Base-by-base conservation (phyloP, 2,888 invertebrate genomes). In the Hypomecis atomaria region DNA sequence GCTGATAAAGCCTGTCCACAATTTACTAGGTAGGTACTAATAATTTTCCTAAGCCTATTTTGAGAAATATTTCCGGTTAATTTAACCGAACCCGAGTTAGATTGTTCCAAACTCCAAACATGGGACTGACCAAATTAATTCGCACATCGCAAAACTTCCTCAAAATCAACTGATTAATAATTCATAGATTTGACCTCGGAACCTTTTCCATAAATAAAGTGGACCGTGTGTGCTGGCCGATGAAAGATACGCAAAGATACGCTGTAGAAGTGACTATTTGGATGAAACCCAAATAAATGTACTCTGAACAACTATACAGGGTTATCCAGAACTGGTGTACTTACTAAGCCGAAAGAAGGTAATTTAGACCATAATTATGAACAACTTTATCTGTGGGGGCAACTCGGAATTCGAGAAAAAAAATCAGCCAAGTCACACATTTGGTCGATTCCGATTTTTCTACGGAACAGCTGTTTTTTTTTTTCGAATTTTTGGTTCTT, bases 141-240 rank as follows among this genome's bases (percentile, higher is more conserved):
- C 59, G 42, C 34, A 44, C 60, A 53, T 65, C 61, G 42, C 49
- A 54, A 40, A 59, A 59, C 13, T 53, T 58, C 44, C 23, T 6
- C 52, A 36, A 59, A 63, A 69, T 56, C 63, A 59, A 63, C 66
- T 64, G 38, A 54, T 64, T 62, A 66, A 66, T 66, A 66, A 66
- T 69, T 64, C 64, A 65, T 43, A 42, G 47, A 53, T 40, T 55
- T 56, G 66, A 57, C 69, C 64, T 66, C 62, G 33, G 34, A 55
- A 62, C 66, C 68, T 62, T 69, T 63, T 68, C 48, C 62, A 69
- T 66, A 63, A 62, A 57, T 62, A 69, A 69, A 48, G 37, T 13
- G 45, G 52, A 49, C 50, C 55, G 65, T 58, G 60, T 50, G 56
- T 56, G 55, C 34, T 40, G 38, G 10, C 54, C 9, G 61, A 59